A percentile compares a stretch with the other conserved stretches of the same genome.
Evolutionary conservation across 2,797 vertebrate species (phyloP).

Genomic region (Nyctalus aviator): DNA sequence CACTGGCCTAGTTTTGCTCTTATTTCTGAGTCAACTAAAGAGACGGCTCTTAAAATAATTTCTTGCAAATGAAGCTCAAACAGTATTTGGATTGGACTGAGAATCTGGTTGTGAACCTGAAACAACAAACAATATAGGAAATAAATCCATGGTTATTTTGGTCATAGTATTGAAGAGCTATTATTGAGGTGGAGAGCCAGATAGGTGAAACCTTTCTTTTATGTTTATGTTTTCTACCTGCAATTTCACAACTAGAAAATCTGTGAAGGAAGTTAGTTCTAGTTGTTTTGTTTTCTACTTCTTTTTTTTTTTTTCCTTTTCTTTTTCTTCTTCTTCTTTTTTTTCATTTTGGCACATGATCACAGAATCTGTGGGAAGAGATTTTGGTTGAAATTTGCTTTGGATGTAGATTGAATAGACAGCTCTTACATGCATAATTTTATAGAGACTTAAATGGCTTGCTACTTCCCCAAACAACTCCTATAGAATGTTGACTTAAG

Average conservation of each 20-base stretch:
- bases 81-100: background rate
- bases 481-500: background rate
- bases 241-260: background rate
- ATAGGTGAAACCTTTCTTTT: background rate
- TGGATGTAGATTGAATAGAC: background rate
- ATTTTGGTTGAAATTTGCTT: constrained; percentile 36
- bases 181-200: background rate
- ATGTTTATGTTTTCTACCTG: constrained; percentile 24
- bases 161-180: background rate
- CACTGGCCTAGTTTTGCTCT: background rate
- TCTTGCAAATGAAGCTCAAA: background rate
- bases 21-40: background rate
- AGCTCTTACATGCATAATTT: background rate
- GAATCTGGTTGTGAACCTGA: background rate
- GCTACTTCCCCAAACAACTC: background rate
- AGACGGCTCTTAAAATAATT: constrained; percentile 5
- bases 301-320: too few relatives aligned
- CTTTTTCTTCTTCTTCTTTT: too few relatives aligned
- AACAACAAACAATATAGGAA: background rate
- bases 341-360: background rate
- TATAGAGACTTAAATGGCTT: background rate
- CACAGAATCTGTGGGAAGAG: background rate
- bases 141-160: background rate
- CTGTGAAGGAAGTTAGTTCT: background rate
- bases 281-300: background rate